Percentiles rank a stretch among this genome's conserved stretches.
Evolutionary conservation across 2,113 vertebrate species (phyloP).

Genomic region (Pangasianodon gigas): DNA sequence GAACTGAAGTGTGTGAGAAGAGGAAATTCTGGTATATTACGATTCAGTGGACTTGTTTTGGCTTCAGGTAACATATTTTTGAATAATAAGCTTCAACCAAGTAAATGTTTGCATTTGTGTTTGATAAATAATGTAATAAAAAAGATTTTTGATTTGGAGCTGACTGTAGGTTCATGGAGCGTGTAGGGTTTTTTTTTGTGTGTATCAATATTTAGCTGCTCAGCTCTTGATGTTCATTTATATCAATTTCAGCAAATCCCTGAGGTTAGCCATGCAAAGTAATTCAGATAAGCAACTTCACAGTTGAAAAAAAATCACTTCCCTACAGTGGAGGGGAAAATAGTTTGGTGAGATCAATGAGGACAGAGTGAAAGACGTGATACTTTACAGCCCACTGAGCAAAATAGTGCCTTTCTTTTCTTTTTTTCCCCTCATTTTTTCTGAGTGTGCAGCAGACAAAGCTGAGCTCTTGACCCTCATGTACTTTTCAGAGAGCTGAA

Average conservation of each 20-base stretch:
- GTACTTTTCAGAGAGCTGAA: conserved; percentile 25
- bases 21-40: background rate
- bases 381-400: conserved; percentile 18
- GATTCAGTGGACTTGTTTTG: background rate
- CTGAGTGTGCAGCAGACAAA: conserved; percentile 10
- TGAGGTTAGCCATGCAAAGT: conserved; percentile 54
- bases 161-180: background rate
- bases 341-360: conserved; percentile 48
- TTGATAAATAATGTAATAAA: conserved; percentile 14
- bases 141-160: background rate
- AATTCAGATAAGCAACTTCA: conserved; percentile 48
- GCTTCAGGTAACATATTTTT: background rate
- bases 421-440: background rate
- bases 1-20: background rate
- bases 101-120: background rate
- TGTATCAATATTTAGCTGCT: conserved; percentile 5
- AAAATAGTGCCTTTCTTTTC: conserved; percentile 5
- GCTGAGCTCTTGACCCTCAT: conserved; percentile 17
- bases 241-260: conserved; percentile 46
- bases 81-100: background rate
- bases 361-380: conserved; percentile 3
- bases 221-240: conserved; percentile 13
- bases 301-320: conserved; percentile 41
- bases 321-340: conserved; percentile 29
- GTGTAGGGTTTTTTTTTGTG: background rate